phyloP scores from a whole-genome alignment of 2,888 invertebrate species.

The Chrysolina americana region DNA sequence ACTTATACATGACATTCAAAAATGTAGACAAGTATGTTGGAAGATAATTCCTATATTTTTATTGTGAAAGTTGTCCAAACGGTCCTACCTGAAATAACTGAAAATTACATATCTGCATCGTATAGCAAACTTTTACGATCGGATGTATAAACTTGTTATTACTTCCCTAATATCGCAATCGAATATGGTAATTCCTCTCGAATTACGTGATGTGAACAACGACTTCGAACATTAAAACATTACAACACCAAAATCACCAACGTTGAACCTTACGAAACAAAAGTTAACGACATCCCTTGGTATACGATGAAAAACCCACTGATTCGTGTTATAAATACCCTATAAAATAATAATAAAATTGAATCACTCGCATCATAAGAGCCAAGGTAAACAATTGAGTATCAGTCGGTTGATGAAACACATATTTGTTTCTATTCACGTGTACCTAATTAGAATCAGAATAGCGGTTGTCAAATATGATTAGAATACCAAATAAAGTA shows the following conservation, averaged over 20 bases:
- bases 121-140: neutral
- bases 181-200: constrained; percentile 8
- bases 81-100: too few species aligned
- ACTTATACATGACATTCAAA: too few species aligned
- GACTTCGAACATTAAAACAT: neutral
- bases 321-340: neutral
- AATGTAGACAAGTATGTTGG: too few species aligned
- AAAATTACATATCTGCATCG: neutral
- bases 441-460: too few species aligned
- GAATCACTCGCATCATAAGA: neutral
- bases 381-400: too few species aligned
- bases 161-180: constrained; percentile 1
- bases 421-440: too few species aligned
- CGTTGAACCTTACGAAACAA: neutral
- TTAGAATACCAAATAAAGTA: too few species aligned
- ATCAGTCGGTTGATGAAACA: neutral
- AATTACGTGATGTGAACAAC: constrained; percentile 1
- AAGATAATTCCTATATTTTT: too few species aligned
- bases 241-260: neutral
- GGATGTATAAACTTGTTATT: neutral
- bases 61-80: too few species aligned
- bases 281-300: constrained; percentile 13
- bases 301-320: neutral
- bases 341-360: neutral
- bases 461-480: too few species aligned